Percentiles rank a stretch among this genome's conserved stretches.
Evolutionary conservation across 2,113 vertebrate genomes (phyloP).

Genomic region (Copsychus sechellarum): DNA sequence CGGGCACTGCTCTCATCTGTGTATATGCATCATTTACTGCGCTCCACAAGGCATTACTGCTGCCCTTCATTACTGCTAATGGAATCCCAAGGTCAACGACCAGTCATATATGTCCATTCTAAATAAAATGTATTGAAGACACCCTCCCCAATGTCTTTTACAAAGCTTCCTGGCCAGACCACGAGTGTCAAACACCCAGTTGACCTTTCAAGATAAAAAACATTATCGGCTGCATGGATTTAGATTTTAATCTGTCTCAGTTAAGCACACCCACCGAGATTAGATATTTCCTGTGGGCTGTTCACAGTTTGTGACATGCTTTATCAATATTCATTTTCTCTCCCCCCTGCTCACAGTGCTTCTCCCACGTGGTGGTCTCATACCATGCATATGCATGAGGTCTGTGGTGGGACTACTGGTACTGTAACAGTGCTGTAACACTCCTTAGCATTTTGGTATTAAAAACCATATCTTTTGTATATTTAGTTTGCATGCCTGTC

Average conservation of each 20-base stretch:
- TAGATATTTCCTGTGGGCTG: constrained; percentile 30
- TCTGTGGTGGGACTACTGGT: neutral
- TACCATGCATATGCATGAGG: neutral
- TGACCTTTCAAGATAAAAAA: constrained; percentile 71
- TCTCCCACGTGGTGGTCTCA: neutral
- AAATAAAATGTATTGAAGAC: constrained; percentile 73
- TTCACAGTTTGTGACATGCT: neutral
- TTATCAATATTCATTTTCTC: constrained; percentile 23
- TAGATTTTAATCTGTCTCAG: constrained; percentile 57
- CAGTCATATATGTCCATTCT: constrained; percentile 70
- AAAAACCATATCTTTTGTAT: neutral
- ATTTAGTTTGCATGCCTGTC: neutral
- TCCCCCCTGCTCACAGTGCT: neutral
- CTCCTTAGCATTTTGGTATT: neutral
- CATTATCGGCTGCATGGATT: constrained; percentile 60
- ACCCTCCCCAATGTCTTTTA: constrained; percentile 59
- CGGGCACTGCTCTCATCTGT: neutral
- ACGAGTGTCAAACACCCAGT: constrained; percentile 60
- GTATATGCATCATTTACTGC: constrained; percentile 58
- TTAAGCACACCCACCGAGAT: constrained; percentile 34
- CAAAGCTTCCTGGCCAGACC: constrained; percentile 60
- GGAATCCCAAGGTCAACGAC: constrained; percentile 77
- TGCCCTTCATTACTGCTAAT: constrained; percentile 76
- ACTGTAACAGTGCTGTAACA: neutral
- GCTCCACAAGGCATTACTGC: constrained; percentile 10